These are phyloP conservation scores for Mythimna vitellina DNA, from an alignment of 2,888 invertebrate genomes.

Conservation along the genomic window DNA sequence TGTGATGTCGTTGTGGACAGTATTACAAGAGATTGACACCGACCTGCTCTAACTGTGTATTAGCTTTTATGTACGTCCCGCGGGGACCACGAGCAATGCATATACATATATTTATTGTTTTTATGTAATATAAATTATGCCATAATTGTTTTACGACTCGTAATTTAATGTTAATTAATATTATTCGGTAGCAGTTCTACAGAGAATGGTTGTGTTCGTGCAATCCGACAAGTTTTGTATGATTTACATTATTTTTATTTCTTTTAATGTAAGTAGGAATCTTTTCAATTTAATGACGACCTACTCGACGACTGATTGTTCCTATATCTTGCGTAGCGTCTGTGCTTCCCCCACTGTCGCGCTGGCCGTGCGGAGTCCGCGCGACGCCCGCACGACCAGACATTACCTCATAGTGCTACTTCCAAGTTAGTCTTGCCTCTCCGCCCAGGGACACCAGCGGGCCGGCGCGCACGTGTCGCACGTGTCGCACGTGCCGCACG, in stretches of 20 bases:
- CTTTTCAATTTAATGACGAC: slow-evolving; percentile 76
- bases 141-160: slow-evolving; percentile 86
- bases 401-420: slow-evolving; percentile 29
- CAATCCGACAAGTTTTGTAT: slow-evolving; percentile 73
- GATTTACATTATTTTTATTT: slow-evolving; percentile 74
- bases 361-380: slow-evolving; percentile 14
- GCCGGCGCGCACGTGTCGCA: background rate
- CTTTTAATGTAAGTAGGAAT: slow-evolving; percentile 76
- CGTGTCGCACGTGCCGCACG: background rate
- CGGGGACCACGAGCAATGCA: slow-evolving; percentile 73
- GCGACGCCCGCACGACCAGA: slow-evolving; percentile 13
- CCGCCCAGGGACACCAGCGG: slow-evolving; percentile 12
- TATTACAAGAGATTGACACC: slow-evolving; percentile 57
- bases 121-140: slow-evolving; percentile 83
- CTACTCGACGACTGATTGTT: slow-evolving; percentile 81
- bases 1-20: slow-evolving; percentile 52
- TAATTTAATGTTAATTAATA: slow-evolving; percentile 82
- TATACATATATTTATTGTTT: slow-evolving; percentile 81
- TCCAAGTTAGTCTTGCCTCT: slow-evolving; percentile 35
- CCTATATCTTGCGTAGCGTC: slow-evolving; percentile 75
- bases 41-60: slow-evolving; percentile 53
- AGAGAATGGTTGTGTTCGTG: slow-evolving; percentile 71
- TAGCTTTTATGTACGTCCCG: slow-evolving; percentile 56
- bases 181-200: slow-evolving; percentile 70
- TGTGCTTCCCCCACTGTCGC: slow-evolving; percentile 72